Conservation (phyloP, 1,140 invertebrate genomes). For the Goniozus legneri region DNA sequence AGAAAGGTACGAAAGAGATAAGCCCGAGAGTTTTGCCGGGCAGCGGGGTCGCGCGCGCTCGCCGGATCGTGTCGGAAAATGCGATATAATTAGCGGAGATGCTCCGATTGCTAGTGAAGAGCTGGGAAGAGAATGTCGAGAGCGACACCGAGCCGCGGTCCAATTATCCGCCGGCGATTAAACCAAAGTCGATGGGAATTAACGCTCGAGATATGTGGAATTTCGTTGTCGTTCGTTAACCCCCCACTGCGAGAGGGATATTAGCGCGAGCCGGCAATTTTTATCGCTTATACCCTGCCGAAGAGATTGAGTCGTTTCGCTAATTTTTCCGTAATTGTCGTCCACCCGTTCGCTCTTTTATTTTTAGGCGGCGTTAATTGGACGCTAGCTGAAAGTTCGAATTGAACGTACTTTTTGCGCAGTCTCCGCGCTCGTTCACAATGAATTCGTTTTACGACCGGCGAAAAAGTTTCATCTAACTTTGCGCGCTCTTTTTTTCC, state of each 20-base stretch:
- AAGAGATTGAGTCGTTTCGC: too few species aligned
- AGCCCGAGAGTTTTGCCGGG: neutral
- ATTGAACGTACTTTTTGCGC: too few species aligned
- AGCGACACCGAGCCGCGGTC: constrained; percentile 27
- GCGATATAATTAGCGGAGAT: constrained; percentile 29
- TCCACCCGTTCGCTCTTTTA: too few species aligned
- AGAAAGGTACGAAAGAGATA: neutral
- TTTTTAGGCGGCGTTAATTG: too few species aligned
- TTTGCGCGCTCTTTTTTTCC: too few species aligned
- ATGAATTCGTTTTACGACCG: too few species aligned
- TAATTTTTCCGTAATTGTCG: too few species aligned
- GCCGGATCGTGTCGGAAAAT: constrained; percentile 23
- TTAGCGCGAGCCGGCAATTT: neutral
- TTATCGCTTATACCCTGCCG: too few species aligned
- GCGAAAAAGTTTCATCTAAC: too few species aligned
- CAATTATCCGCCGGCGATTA: constrained; percentile 37
- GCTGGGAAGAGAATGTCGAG: constrained; percentile 13
- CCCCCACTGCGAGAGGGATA: constrained; percentile 22
- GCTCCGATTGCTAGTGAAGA: constrained; percentile 6
- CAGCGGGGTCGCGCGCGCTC: too few species aligned
- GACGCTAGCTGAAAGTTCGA: too few species aligned
- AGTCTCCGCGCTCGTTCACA: too few species aligned
- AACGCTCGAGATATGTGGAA: constrained; percentile 16
- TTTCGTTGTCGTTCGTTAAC: constrained; percentile 26
- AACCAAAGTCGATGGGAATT: constrained; percentile 22